Evolutionary conservation across 2,888 invertebrate species (phyloP).

Genomic region (Phaonia tiefii): DNA sequence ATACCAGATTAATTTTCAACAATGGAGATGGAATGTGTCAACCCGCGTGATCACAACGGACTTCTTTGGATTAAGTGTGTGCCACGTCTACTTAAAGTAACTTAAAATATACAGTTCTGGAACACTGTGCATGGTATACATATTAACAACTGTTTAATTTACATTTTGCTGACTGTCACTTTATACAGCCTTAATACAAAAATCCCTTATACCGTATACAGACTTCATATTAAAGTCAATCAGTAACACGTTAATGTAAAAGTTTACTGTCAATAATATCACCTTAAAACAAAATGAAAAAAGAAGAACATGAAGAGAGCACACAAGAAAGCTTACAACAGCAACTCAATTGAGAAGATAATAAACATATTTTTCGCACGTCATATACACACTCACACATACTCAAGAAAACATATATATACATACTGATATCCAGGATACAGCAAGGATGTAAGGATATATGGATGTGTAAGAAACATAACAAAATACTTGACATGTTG

Average conservation of each 20-base stretch:
- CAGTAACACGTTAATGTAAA: conserved; percentile 18
- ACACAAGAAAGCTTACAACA: conserved; percentile 3
- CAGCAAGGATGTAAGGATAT: conserved; percentile 11
- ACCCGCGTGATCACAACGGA: too few relatives aligned
- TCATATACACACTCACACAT: conserved; percentile 2
- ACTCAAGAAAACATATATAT: neutral
- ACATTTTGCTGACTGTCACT: too few relatives aligned
- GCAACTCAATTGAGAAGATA: conserved; percentile 12
- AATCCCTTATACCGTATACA: too few relatives aligned
- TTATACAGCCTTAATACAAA: too few relatives aligned
- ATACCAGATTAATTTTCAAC: too few relatives aligned
- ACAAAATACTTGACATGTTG: conserved; percentile 65
- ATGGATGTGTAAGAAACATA: conserved; percentile 42
- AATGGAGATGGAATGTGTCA: too few relatives aligned
- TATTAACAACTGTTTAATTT: too few relatives aligned
- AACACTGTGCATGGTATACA: too few relatives aligned
- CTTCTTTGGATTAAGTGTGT: too few relatives aligned
- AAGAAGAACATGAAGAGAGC: neutral
- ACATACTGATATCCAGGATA: neutral
- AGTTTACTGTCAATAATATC: conserved; percentile 12
- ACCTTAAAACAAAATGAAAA: neutral
- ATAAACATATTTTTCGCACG: conserved; percentile 39
- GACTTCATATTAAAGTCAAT: neutral
- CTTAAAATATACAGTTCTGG: too few relatives aligned
- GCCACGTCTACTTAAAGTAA: too few relatives aligned